phyloP scores from a whole-genome alignment of 2,888 invertebrate species.

The Hedychridium roseum region DNA sequence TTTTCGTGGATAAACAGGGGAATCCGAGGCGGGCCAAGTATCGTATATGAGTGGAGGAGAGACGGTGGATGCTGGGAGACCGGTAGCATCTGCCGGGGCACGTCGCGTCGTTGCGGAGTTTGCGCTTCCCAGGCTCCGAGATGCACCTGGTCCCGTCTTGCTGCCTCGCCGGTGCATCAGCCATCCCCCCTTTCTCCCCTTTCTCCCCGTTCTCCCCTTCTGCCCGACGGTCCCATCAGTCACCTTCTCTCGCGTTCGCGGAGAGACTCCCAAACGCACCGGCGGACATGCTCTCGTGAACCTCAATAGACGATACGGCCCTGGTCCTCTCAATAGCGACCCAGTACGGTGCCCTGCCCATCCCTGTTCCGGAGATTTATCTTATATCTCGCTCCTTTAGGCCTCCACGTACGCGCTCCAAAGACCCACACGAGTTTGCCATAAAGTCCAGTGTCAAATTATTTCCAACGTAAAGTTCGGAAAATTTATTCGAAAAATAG shows the following conservation, averaged over 20 bases:
- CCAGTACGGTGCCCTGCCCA: conserved; percentile 41
- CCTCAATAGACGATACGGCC: conserved; percentile 53
- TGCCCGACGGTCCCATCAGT: no score
- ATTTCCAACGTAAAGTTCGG: no score
- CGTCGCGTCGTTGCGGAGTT: conserved; percentile 47
- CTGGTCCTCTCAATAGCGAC: conserved; percentile 31
- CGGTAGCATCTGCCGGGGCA: conserved; percentile 45
- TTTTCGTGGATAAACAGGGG: conserved; percentile 9
- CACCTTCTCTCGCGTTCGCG: conserved; percentile 12
- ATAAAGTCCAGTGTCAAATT: no score
- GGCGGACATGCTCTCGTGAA: conserved; percentile 56
- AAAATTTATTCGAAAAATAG: no score
- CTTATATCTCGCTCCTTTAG: no score
- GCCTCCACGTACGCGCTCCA: no score
- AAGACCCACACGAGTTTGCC: no score
- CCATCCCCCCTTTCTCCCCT: conserved; percentile 28
- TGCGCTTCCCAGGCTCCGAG: conserved; percentile 62
- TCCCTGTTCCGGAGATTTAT: conserved; percentile 33
- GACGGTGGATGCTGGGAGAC: conserved; percentile 31
- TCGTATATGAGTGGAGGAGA: conserved; percentile 3
- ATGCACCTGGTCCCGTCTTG: conserved; percentile 58
- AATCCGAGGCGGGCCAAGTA: conserved; percentile 19
- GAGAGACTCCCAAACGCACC: conserved; percentile 12
- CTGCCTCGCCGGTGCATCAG: conserved; percentile 35
- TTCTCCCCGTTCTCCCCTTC: conserved; percentile 12